A percentile compares a stretch with the other conserved stretches of the same genome.
These are phyloP conservation scores for Petrolisthes cinctipes DNA, from an alignment of 2,888 invertebrate species.

Conservation along the genomic window DNA sequence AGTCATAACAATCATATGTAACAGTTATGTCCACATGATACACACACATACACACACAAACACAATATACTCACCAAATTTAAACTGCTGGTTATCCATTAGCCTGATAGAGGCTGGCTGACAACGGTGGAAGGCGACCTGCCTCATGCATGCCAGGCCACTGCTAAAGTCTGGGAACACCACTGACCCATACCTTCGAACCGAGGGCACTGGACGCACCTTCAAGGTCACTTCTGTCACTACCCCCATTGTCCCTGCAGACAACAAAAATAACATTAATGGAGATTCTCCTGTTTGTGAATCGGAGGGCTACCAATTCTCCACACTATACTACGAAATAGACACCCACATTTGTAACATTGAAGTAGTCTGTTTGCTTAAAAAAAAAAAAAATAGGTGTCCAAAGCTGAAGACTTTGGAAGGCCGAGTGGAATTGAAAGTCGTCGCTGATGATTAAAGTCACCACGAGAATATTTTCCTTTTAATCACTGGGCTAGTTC, in stretches of 20 bases:
- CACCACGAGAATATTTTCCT: no score
- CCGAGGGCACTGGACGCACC: conserved; percentile 88
- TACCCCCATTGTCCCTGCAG: conserved; percentile 86
- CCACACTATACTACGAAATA: no score
- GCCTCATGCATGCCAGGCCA: conserved; percentile 90
- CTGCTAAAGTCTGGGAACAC: conserved; percentile 93
- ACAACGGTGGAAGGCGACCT: conserved; percentile 81
- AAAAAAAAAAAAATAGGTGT: no score
- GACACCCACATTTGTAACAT: no score
- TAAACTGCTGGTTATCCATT: conserved; percentile 98
- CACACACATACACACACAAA: conserved; percentile 19
- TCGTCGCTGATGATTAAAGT: no score
- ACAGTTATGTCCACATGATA: background rate
- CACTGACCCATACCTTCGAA: conserved; percentile 90
- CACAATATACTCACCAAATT: conserved; percentile 78
- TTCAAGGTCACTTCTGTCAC: conserved; percentile 92
- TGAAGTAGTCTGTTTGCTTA: no score
- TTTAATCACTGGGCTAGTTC: no score
- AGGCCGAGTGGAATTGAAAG: no score
- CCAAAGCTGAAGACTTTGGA: no score
- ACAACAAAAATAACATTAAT: conserved; percentile 3
- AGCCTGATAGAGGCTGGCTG: conserved; percentile 96
- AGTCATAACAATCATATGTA: background rate
- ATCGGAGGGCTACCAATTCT: no score
- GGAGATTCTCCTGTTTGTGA: background rate